A percentile compares a stretch with the other conserved stretches of the same genome.
Conservation (phyloP, 2,797 vertebrate genomes). For the Choloepus didactylus region DNA sequence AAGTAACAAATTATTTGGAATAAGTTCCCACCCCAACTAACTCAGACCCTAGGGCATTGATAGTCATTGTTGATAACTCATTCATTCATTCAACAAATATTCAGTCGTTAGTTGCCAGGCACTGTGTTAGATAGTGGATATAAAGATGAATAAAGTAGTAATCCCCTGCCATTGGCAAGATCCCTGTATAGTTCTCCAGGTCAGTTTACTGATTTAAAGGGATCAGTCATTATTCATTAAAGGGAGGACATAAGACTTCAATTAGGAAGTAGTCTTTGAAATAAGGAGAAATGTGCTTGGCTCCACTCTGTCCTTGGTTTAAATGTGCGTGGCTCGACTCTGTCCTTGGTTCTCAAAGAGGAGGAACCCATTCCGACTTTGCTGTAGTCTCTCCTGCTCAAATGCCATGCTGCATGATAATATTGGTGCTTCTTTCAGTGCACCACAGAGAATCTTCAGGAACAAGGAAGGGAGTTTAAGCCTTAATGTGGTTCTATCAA, state of each 20-base stretch:
- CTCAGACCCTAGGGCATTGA: neutral
- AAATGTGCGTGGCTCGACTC: too few species aligned
- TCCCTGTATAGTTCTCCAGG: neutral
- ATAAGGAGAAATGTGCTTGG: neutral
- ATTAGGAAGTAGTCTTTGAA: neutral
- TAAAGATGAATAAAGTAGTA: neutral
- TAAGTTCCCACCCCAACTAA: neutral
- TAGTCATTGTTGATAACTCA: neutral
- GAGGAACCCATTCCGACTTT: neutral
- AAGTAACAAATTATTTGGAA: neutral
- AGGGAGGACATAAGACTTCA: neutral
- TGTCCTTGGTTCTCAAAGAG: neutral
- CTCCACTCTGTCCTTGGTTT: too few species aligned
- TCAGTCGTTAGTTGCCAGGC: neutral
- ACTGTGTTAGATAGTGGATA: neutral
- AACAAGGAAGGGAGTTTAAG: neutral
- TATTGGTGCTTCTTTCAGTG: neutral
- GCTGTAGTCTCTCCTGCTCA: too few species aligned
- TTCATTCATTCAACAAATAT: neutral
- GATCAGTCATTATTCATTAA: neutral
- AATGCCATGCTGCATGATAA: neutral
- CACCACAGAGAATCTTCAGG: neutral
- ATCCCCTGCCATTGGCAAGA: neutral
- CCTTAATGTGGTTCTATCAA: neutral
- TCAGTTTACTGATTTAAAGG: neutral